Evolutionary conservation across 2,888 invertebrate species (phyloP).

Genomic region (Eristalinus aeneus): DNA sequence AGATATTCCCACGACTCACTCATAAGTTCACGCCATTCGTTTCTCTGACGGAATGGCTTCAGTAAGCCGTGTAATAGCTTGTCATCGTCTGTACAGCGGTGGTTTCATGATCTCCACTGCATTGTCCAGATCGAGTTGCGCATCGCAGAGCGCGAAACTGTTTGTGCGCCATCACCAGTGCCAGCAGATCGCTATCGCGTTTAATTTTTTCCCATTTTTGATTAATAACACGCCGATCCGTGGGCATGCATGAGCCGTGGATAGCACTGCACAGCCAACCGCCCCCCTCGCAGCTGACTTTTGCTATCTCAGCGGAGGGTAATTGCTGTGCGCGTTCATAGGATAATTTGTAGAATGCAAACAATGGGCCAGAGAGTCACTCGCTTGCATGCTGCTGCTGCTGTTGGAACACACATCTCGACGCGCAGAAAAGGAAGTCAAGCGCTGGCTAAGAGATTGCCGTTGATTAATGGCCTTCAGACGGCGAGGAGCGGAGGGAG

Average conservation of each 20-base stretch:
- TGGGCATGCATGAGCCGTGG: constrained; percentile 34
- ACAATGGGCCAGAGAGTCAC: constrained; percentile 64
- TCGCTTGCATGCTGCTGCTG: constrained; percentile 39
- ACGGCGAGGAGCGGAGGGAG: constrained; percentile 42
- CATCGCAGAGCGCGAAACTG: constrained; percentile 39
- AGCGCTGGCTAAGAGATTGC: constrained; percentile 41
- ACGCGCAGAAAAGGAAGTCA: constrained; percentile 53
- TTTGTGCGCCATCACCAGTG: constrained; percentile 35
- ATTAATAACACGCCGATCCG: constrained; percentile 59
- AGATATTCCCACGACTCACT: constrained; percentile 51
- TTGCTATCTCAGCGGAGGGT: constrained; percentile 32
- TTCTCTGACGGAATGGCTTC: constrained; percentile 52
- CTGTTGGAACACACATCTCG: constrained; percentile 14
- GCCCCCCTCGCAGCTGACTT: background rate
- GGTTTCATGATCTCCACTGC: background rate
- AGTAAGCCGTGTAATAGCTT: constrained; percentile 61
- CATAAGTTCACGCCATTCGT: constrained; percentile 44
- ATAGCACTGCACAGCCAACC: background rate
- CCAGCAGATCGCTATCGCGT: constrained; percentile 50
- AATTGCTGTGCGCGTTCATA: constrained; percentile 59
- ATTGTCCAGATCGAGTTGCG: constrained; percentile 26
- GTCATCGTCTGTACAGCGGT: constrained; percentile 32
- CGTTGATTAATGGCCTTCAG: constrained; percentile 67
- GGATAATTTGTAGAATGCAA: constrained; percentile 68
- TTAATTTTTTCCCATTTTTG: constrained; percentile 40